phyloP scores from a whole-genome alignment of 1,140 invertebrate species.

The Scaptomyza pallida region DNA sequence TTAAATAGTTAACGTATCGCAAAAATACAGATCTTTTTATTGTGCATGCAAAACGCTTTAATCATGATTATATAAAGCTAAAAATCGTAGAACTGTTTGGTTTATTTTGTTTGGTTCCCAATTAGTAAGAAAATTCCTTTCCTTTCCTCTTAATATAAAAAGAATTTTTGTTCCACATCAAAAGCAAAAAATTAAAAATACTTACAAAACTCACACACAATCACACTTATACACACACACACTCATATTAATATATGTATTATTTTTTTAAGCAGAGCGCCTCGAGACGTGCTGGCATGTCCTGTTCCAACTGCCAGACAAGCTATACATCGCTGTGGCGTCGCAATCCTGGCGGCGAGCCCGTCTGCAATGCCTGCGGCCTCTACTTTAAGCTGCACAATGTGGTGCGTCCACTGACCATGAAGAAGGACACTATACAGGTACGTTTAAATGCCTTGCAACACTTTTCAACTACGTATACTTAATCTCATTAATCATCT shows the following conservation, averaged over 20 bases:
- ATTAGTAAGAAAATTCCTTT: slow-evolving; percentile 5
- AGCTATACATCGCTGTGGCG: slow-evolving; percentile 95
- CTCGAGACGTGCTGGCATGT: slow-evolving; percentile 90
- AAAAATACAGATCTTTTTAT: no score
- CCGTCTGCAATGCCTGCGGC: slow-evolving; percentile 97
- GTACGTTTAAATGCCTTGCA: no score
- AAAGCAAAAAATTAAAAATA: slow-evolving; percentile 48
- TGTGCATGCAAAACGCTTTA: not conserved
- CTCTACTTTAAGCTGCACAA: slow-evolving; percentile 96
- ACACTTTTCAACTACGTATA: not conserved
- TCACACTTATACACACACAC: not conserved
- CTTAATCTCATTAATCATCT: not conserved
- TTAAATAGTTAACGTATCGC: no score
- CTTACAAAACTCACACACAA: not conserved
- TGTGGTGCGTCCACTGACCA: slow-evolving; percentile 93
- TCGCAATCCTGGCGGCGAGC: slow-evolving; percentile 93
- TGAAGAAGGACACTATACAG: slow-evolving; percentile 98
- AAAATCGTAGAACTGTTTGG: slow-evolving; percentile 12
- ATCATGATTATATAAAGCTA: not conserved
- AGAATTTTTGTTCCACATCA: slow-evolving; percentile 75
- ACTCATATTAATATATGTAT: not conserved
- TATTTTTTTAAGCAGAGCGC: slow-evolving; percentile 59
- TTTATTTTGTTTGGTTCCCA: slow-evolving; percentile 26
- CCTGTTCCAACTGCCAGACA: slow-evolving; percentile 96
- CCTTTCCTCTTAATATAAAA: slow-evolving; percentile 17